Evolutionary conservation across 2,797 vertebrate genomes (phyloP).

Genomic region (Otolemur crassicaudatus): DNA sequence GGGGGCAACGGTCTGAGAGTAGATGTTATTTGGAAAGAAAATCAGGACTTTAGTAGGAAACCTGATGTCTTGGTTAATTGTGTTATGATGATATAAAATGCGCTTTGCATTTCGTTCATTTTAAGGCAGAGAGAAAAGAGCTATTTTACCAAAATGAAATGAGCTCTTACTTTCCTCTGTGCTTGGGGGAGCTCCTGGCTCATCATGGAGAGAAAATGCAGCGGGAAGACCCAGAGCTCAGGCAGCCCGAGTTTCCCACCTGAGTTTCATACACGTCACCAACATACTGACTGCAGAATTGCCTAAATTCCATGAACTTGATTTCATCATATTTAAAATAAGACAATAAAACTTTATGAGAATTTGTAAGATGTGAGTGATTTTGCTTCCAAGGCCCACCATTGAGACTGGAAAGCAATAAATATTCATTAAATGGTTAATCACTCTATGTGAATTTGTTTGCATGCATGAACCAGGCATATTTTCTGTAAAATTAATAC

Average conservation of each 20-base stretch:
- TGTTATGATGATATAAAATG: neutral
- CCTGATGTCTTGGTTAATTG: neutral
- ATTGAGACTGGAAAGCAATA: neutral
- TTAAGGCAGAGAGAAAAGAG: neutral
- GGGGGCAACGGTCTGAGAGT: neutral
- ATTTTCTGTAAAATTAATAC: neutral
- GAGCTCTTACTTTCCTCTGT: neutral
- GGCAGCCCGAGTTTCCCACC: neutral
- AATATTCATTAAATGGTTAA: neutral
- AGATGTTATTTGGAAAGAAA: neutral
- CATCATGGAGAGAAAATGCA: neutral
- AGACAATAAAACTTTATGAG: neutral
- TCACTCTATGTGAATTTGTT: neutral
- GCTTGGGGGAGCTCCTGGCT: neutral
- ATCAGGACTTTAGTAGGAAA: neutral
- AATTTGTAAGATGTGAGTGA: neutral
- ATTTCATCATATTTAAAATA: neutral
- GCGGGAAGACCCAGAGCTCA: rapidly evolving
- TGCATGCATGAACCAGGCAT: neutral
- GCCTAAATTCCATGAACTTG: neutral
- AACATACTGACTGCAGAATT: rapidly evolving
- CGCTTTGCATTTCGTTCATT: neutral
- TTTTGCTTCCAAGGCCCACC: neutral
- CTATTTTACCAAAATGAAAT: neutral
- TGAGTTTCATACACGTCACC: no score